phyloP scores from a whole-genome alignment of 2,113 vertebrate genomes.

The Heptranchias perlo region DNA sequence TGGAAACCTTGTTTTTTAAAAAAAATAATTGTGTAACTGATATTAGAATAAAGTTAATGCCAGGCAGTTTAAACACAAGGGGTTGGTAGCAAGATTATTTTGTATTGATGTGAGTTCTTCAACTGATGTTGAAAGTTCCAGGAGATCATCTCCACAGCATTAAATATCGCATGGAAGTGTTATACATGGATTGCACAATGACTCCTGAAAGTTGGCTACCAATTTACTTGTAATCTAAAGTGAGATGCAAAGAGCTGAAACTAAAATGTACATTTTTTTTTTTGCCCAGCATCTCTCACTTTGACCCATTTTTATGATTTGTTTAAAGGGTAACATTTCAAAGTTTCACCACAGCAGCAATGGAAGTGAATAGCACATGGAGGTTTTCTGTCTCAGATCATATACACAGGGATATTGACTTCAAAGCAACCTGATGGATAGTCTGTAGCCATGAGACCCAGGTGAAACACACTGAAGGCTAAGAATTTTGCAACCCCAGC shows the following conservation, averaged over 20 bases:
- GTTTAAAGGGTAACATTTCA: background rate
- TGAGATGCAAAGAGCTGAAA: background rate
- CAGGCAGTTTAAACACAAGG: background rate
- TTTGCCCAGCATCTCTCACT: background rate
- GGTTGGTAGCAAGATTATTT: too few species aligned
- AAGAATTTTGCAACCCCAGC: background rate
- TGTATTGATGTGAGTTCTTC: background rate
- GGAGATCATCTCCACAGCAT: background rate
- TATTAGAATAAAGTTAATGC: too few species aligned
- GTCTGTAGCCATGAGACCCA: background rate
- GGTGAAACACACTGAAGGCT: background rate
- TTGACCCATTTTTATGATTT: background rate
- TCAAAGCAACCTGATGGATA: background rate
- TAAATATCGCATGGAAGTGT: background rate
- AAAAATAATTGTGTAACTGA: background rate
- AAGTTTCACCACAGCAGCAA: background rate
- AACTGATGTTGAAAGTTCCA: background rate
- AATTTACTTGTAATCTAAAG: background rate
- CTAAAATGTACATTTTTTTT: background rate
- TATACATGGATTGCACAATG: background rate
- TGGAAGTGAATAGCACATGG: background rate
- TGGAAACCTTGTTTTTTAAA: too few species aligned
- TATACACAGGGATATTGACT: background rate
- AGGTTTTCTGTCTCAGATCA: background rate
- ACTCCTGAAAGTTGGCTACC: background rate